Conservation (phyloP, 2,888 invertebrate genomes). For the Plebejus melissa region DNA sequence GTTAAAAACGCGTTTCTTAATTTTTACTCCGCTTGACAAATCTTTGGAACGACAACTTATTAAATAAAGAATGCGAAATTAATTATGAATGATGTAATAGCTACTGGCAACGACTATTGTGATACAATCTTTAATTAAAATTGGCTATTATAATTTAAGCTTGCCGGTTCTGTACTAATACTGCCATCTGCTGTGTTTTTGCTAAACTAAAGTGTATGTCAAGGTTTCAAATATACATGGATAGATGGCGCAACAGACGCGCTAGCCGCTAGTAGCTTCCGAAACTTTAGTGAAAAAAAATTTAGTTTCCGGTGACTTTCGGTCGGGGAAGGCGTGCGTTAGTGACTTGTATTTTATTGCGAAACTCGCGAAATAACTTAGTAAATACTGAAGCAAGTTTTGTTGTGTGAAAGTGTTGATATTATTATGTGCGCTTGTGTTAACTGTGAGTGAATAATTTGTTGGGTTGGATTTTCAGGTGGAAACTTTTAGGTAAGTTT, state of each 20-base stretch:
- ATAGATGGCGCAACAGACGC: conserved; percentile 1
- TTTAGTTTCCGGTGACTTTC: conserved; percentile 60
- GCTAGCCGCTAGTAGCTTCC: neutral
- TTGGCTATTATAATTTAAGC: neutral
- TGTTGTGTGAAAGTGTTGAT: conserved; percentile 48
- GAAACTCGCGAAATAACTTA: conserved; percentile 67
- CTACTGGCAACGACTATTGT: too few relatives aligned
- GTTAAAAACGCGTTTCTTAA: neutral
- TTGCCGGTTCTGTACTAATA: neutral
- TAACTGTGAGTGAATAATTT: conserved; percentile 45
- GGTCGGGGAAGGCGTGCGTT: conserved; percentile 46
- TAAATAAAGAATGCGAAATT: neutral
- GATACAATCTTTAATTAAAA: neutral
- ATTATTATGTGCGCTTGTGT: conserved; percentile 49
- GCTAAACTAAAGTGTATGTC: neutral
- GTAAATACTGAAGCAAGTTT: conserved; percentile 48
- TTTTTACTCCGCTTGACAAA: neutral
- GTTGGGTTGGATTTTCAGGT: conserved; percentile 42
- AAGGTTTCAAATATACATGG: neutral
- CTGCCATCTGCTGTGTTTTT: conserved; percentile 15
- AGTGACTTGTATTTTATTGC: conserved; percentile 42
- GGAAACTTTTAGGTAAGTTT: conserved; percentile 55
- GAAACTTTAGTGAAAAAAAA: conserved; percentile 12
- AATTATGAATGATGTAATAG: neutral
- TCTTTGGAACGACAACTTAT: neutral